Conservation (phyloP, 2,797 vertebrate genomes). For the Lagorchestes hirsutus region DNA sequence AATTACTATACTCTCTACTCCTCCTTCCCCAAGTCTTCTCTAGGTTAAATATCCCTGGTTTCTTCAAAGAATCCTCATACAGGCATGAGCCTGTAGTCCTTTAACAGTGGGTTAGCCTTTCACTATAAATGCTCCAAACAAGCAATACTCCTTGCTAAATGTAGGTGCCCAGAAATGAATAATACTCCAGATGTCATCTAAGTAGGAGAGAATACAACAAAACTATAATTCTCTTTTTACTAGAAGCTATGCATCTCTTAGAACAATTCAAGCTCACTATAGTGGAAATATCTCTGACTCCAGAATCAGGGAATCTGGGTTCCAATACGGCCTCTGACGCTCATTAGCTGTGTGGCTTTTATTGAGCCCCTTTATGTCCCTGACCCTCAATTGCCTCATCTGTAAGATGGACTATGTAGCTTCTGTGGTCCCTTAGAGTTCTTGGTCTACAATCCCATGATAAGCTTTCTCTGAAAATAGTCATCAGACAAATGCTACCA, state of each 20-base stretch:
- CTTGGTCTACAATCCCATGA: not conserved
- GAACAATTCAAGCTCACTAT: too few species aligned
- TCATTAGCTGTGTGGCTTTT: not conserved
- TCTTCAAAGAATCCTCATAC: not conserved
- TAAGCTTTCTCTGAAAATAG: not conserved
- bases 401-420: slow-evolving; percentile 25
- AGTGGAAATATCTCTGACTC: not conserved
- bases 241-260: too few species aligned
- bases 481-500: not conserved
- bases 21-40: not conserved
- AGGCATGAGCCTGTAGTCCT: not conserved
- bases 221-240: not conserved
- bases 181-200: not conserved
- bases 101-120: not conserved
- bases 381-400: slow-evolving; percentile 18
- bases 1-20: not conserved
- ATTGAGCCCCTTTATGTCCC: not conserved
- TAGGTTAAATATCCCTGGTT: not conserved
- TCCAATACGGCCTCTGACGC: slow-evolving; percentile 33
- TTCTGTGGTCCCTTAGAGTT: not conserved
- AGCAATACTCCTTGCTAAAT: not conserved
- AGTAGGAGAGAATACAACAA: not conserved
- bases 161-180: not conserved
- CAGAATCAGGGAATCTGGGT: not conserved
- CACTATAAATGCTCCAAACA: not conserved